Evolutionary conservation across 2,797 vertebrate genomes (phyloP).

Genomic region (Botia almorhae): DNA sequence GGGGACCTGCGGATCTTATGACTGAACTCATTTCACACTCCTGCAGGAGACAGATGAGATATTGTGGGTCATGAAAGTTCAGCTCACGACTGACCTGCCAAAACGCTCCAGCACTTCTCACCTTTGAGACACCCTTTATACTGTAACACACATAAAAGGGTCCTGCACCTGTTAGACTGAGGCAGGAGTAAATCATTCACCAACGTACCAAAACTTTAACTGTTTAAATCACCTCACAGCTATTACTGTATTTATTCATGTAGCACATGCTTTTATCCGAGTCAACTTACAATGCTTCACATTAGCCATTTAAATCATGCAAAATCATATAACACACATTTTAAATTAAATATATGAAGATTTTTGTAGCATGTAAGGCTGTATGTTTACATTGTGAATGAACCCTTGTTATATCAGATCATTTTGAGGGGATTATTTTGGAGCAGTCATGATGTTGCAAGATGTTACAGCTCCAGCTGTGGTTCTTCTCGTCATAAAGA

Average conservation of each 20-base stretch:
- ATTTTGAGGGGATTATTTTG: no score
- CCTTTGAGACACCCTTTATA: background rate
- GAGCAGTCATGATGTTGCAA: background rate
- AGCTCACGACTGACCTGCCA: background rate
- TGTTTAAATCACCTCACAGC: background rate
- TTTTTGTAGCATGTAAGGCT: background rate
- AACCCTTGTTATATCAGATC: background rate
- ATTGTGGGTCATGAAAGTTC: background rate
- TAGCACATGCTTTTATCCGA: background rate
- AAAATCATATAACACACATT: no score
- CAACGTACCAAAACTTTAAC: background rate
- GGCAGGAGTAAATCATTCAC: background rate
- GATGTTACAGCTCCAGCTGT: background rate
- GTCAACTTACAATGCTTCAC: no score
- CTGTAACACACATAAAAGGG: background rate
- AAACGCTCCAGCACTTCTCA: background rate
- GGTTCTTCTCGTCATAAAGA: no score
- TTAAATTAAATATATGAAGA: background rate
- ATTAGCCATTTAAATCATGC: no score
- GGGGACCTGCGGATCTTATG: background rate
- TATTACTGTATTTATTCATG: background rate
- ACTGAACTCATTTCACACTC: background rate
- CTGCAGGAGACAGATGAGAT: background rate
- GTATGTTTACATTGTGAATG: background rate
- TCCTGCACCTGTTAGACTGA: background rate